Percentiles rank a stretch among this genome's conserved stretches.
phyloP scores from a whole-genome alignment of 2,888 invertebrate species.

The Lasioglossum malachurum region DNA sequence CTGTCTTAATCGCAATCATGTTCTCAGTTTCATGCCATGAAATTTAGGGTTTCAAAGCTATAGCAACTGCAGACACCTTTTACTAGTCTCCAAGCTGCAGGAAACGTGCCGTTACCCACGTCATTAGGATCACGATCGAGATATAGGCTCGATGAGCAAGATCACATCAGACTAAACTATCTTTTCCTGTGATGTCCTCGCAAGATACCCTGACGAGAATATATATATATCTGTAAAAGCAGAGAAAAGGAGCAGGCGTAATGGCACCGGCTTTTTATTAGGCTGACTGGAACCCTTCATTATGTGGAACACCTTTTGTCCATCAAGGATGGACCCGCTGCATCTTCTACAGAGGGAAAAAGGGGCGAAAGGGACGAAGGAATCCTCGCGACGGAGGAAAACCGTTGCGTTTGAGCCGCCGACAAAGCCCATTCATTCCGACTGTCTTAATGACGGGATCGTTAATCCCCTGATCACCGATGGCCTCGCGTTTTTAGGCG shows the following conservation, averaged over 20 bases:
- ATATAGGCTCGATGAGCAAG: slow-evolving; percentile 39
- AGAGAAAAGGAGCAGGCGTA: slow-evolving; percentile 57
- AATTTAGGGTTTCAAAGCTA: slow-evolving; percentile 6
- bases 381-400: slow-evolving; percentile 56
- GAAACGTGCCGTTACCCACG: slow-evolving; percentile 57
- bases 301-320: slow-evolving; percentile 77
- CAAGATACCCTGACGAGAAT: slow-evolving; percentile 30
- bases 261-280: slow-evolving; percentile 76
- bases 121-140: slow-evolving; percentile 61
- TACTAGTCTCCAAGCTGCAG: slow-evolving; percentile 21
- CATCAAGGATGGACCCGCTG: slow-evolving; percentile 61
- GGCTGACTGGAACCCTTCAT: slow-evolving; percentile 76
- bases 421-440: slow-evolving; percentile 66
- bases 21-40: background rate
- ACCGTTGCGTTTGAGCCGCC: slow-evolving; percentile 52
- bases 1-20: background rate
- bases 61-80: background rate
- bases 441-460: slow-evolving; percentile 69
- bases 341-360: slow-evolving; percentile 39
- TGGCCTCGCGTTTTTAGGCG: slow-evolving; percentile 47
- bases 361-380: slow-evolving; percentile 56
- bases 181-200: slow-evolving; percentile 28
- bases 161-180: slow-evolving; percentile 20
- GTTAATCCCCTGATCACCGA: slow-evolving; percentile 58
- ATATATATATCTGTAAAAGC: slow-evolving; percentile 24